Conservation (phyloP, 2,888 invertebrate species). For the Nomada lathburiana region DNA sequence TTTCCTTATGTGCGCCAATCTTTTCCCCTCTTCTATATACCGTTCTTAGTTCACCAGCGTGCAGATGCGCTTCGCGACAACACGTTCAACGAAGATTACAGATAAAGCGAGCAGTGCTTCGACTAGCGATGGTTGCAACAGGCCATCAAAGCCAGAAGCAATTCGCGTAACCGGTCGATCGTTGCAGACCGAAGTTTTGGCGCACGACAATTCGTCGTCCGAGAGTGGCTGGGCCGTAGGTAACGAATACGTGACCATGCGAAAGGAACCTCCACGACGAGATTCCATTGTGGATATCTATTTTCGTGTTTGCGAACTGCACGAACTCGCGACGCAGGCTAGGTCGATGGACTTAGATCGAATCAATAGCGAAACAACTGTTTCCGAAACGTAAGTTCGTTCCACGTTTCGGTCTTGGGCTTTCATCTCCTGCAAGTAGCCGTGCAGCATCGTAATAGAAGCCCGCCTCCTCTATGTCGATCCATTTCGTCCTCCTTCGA, state of each 20-base stretch:
- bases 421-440: constrained; percentile 18
- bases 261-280: constrained; percentile 37
- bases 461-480: neutral
- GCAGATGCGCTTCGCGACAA: no score
- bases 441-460: constrained; percentile 9
- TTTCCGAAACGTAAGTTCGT: constrained; percentile 30
- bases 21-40: no score
- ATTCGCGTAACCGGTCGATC: constrained; percentile 66
- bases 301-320: constrained; percentile 60
- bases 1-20: no score
- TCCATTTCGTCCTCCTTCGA: neutral
- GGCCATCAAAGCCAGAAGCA: constrained; percentile 73
- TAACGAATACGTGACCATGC: constrained; percentile 59
- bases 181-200: constrained; percentile 71
- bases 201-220: constrained; percentile 50
- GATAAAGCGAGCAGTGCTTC: neutral
- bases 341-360: constrained; percentile 48
- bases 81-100: no score
- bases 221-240: constrained; percentile 33
- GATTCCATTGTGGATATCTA: constrained; percentile 62
- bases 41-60: no score
- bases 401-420: constrained; percentile 16
- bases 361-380: constrained; percentile 60
- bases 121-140: constrained; percentile 58
- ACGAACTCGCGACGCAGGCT: constrained; percentile 16